A percentile compares a stretch with the other conserved stretches of the same genome.
Evolutionary conservation across 2,888 invertebrate genomes (phyloP).

Genomic region (Euplagia quadripunctaria): DNA sequence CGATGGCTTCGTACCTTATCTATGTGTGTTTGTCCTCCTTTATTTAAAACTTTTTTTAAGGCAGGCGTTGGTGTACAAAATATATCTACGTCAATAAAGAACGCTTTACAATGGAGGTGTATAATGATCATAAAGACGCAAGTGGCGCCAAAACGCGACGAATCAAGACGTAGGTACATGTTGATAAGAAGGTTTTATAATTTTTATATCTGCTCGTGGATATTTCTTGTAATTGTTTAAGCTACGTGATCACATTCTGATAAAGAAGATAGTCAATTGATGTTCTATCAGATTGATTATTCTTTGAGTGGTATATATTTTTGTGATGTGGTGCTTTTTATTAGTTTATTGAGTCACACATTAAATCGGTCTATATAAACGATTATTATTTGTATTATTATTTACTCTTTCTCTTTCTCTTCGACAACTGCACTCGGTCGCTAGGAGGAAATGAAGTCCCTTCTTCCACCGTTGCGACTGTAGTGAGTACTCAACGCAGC

Average conservation of each 20-base stretch:
- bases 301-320: not conserved
- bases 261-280: not conserved
- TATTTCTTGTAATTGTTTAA: not conserved
- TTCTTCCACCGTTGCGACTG: too few species aligned
- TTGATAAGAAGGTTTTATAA: not conserved
- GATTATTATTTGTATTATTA: too few species aligned
- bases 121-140: not conserved
- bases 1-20: slow-evolving; percentile 41
- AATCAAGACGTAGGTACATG: not conserved
- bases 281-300: not conserved
- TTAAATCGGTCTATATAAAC: too few species aligned
- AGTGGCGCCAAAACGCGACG: slow-evolving; percentile 14
- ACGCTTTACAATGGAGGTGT: not conserved
- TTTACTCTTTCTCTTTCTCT: too few species aligned
- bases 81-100: not conserved
- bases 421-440: too few species aligned
- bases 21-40: slow-evolving; percentile 11
- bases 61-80: slow-evolving; percentile 3
- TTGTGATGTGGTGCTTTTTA: not conserved
- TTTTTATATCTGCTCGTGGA: not conserved
- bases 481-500: too few species aligned
- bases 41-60: slow-evolving; percentile 1
- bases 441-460: too few species aligned
- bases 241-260: not conserved
- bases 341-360: not conserved